Evolutionary conservation across 2,797 vertebrate species (phyloP).

Genomic region (Mormyrus hasselquistii): DNA sequence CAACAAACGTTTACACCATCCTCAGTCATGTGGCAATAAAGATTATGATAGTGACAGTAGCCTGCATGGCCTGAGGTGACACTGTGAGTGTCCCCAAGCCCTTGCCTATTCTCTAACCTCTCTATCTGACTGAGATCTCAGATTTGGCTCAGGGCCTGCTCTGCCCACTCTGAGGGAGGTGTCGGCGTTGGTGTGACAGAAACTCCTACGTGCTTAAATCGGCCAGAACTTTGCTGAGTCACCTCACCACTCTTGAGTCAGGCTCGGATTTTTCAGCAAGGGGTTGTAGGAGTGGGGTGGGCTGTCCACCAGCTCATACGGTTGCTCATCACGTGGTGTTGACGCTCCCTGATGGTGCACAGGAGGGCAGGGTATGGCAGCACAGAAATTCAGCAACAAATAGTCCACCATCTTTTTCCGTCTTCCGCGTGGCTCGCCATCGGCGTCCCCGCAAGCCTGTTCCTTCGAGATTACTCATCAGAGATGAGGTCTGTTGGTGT

Average conservation of each 20-base stretch:
- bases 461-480: neutral
- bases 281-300: neutral
- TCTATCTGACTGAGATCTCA: neutral
- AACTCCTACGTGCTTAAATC: neutral
- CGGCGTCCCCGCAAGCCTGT: neutral
- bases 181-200: neutral
- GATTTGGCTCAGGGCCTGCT: neutral
- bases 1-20: neutral
- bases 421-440: neutral
- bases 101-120: neutral
- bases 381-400: neutral
- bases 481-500: neutral
- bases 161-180: neutral
- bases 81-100: neutral
- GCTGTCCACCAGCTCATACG: neutral
- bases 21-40: neutral
- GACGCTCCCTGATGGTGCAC: neutral
- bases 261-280: neutral
- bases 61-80: neutral
- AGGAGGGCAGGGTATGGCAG: neutral
- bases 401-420: neutral
- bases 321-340: neutral
- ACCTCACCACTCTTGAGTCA: neutral
- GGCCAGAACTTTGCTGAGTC: neutral
- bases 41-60: neutral